Conservation (phyloP, 1,140 invertebrate genomes). For the Neotoxoptera formosana region DNA sequence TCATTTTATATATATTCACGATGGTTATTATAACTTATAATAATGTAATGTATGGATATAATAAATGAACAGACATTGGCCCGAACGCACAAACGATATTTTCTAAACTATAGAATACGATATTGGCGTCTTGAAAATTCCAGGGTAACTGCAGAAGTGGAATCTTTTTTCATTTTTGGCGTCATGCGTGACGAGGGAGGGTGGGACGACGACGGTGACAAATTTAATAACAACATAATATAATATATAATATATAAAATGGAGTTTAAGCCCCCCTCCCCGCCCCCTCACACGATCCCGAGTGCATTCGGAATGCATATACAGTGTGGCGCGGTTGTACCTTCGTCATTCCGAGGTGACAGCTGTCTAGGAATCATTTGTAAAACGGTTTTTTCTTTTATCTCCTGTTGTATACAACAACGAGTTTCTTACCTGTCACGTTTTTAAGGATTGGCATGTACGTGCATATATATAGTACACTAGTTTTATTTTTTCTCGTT, state of each 20-base stretch:
- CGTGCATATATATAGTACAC: neutral
- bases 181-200: neutral
- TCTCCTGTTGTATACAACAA: constrained; percentile 16
- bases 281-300: neutral
- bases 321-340: constrained; percentile 15
- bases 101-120: neutral
- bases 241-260: neutral
- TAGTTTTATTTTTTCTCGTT: neutral
- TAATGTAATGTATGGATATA: neutral
- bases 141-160: neutral
- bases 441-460: constrained; percentile 54
- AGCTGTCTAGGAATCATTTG: constrained; percentile 58
- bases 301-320: constrained; percentile 13
- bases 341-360: constrained; percentile 57
- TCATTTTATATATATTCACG: constrained; percentile 37
- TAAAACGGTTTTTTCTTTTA: constrained; percentile 51
- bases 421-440: constrained; percentile 56
- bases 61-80: neutral
- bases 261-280: neutral
- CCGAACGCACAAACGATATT: neutral
- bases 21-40: constrained; percentile 19
- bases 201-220: neutral
- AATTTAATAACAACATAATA: constrained; percentile 47
- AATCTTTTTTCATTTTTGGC: neutral
- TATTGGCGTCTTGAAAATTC: constrained; percentile 37